Evolutionary conservation across 2,888 invertebrate species (phyloP).

Genomic region (Andrena chrysosceles): DNA sequence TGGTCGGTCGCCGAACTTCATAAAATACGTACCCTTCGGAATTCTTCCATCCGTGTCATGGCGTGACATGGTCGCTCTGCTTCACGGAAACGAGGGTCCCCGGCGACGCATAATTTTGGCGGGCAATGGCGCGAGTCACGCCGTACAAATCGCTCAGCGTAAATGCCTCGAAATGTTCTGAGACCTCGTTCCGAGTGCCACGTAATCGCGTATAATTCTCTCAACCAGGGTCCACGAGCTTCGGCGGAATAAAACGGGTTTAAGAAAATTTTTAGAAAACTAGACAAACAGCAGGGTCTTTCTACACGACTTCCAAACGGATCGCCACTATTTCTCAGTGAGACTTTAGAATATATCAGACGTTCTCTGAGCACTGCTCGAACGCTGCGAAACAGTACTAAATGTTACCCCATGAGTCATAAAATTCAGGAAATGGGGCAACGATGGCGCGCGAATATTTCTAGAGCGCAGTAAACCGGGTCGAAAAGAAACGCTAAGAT

Average conservation of each 20-base stretch:
- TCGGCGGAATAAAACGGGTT: not conserved
- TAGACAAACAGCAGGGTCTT: not conserved
- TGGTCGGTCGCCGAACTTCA: conserved; percentile 51
- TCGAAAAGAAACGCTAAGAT: not conserved
- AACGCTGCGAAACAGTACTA: not conserved
- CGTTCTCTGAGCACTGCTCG: not conserved
- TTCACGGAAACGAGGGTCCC: conserved; percentile 71
- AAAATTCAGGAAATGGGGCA: not conserved
- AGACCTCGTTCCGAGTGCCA: conserved; percentile 26
- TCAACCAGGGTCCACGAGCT: conserved; percentile 14
- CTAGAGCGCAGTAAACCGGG: not conserved
- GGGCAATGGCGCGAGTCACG: conserved; percentile 70
- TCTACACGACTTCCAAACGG: not conserved
- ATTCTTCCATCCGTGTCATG: conserved; percentile 63
- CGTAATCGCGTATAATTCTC: conserved; percentile 52
- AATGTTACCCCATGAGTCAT: not conserved
- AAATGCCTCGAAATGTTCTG: conserved; percentile 66
- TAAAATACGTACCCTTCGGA: conserved; percentile 60
- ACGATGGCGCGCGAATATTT: not conserved
- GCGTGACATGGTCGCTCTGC: conserved; percentile 63
- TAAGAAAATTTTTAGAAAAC: conserved; percentile 7
- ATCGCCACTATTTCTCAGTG: not conserved
- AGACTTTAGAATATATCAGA: not conserved
- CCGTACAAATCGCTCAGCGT: conserved; percentile 71
- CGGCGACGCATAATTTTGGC: conserved; percentile 71